Evolutionary conservation across 2,113 vertebrate species (phyloP).

Genomic region (Aspiorhynchus laticeps): DNA sequence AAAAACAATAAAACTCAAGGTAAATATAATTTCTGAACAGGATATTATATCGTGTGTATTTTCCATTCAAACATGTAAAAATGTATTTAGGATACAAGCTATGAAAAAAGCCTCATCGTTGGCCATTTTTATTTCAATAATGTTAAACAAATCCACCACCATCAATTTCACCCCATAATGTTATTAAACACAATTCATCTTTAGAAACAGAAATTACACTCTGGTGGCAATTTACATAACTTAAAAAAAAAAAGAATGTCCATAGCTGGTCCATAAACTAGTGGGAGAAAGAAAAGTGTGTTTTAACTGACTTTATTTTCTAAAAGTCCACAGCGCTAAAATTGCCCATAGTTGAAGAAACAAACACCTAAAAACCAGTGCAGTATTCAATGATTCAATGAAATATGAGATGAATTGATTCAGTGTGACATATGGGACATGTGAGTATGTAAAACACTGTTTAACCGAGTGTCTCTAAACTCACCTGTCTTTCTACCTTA

Average conservation of each 20-base stretch:
- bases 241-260: background rate
- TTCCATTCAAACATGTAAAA: background rate
- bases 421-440: background rate
- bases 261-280: background rate
- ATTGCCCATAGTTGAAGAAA: background rate
- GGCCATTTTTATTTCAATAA: background rate
- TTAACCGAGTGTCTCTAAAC: slow-evolving; percentile 27
- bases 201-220: background rate
- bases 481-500: slow-evolving; percentile 97
- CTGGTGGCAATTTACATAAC: background rate
- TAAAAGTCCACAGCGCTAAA: background rate
- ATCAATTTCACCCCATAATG: background rate
- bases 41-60: background rate
- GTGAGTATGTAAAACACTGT: background rate
- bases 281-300: background rate
- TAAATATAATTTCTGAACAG: background rate
- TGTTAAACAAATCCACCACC: background rate
- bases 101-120: background rate
- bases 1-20: background rate
- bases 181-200: background rate
- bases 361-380: background rate
- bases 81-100: background rate
- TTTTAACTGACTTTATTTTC: background rate
- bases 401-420: background rate
- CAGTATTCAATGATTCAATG: background rate